A percentile compares a stretch with the other conserved stretches of the same genome.
phyloP scores from a whole-genome alignment of 2,113 vertebrate species.

The Sciurus niger region DNA sequence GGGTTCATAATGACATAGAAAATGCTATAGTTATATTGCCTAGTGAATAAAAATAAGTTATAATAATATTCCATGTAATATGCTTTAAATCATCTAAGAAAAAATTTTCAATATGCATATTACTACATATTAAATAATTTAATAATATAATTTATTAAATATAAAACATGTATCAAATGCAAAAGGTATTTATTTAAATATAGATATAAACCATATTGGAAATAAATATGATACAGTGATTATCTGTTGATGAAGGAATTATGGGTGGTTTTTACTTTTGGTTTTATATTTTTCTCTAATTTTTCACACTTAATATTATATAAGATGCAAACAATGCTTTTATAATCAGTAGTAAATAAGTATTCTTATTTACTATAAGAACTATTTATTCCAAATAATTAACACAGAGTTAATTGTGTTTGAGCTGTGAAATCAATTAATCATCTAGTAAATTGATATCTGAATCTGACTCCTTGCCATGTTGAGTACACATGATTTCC shows the following conservation, averaged over 20 bases:
- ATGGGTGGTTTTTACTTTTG: background rate
- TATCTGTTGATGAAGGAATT: constrained; percentile 3
- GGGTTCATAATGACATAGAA: constrained; percentile 58
- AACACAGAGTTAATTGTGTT: constrained; percentile 5
- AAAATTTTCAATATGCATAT: background rate
- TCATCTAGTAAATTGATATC: background rate
- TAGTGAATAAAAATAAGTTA: constrained; percentile 33
- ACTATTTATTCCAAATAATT: constrained; percentile 3
- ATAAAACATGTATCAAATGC: background rate
- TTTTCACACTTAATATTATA: background rate
- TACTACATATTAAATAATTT: background rate
- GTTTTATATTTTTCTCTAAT: constrained; percentile 1
- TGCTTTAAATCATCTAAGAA: constrained; percentile 47
- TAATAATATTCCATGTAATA: background rate
- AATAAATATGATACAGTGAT: background rate
- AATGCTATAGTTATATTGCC: constrained; percentile 47
- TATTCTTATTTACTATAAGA: background rate
- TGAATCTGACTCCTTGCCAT: constrained; percentile 3
- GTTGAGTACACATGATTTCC: background rate
- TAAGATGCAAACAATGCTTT: background rate
- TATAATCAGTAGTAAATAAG: background rate
- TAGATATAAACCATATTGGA: background rate
- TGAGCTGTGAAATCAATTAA: constrained; percentile 39
- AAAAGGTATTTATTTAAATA: constrained; percentile 1
- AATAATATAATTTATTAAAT: background rate